These are phyloP conservation scores for Hirtodrosophila duncani DNA, from an alignment of 2,888 invertebrate genomes.

Conservation along the genomic window DNA sequence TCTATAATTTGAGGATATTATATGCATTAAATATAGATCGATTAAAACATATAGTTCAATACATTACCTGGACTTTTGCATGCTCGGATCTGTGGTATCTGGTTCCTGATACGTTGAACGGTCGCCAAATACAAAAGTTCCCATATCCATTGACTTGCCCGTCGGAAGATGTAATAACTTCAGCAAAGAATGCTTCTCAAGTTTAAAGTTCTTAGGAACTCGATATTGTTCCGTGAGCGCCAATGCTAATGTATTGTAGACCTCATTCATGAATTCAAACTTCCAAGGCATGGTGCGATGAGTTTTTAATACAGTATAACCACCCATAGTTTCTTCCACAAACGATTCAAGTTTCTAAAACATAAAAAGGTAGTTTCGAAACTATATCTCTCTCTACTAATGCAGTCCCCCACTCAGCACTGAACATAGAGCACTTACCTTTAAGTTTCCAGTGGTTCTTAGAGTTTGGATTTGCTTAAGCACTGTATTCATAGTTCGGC, in stretches of 20 bases:
- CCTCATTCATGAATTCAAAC: constrained; percentile 75
- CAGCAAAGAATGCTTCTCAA: too few relatives aligned
- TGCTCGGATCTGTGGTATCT: constrained; percentile 26
- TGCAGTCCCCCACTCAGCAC: neutral
- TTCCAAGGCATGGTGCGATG: constrained; percentile 76
- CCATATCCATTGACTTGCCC: constrained; percentile 54
- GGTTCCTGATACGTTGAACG: constrained; percentile 66
- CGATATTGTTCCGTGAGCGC: constrained; percentile 63
- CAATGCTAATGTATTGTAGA: constrained; percentile 73
- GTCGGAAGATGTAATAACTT: constrained; percentile 54
- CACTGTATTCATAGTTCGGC: constrained; percentile 70
- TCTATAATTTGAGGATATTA: too few relatives aligned
- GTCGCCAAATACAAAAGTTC: constrained; percentile 69
- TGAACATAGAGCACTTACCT: constrained; percentile 47
- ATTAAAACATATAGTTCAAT: too few relatives aligned
- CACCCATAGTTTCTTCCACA: constrained; percentile 73
- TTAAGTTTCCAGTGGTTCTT: constrained; percentile 46
- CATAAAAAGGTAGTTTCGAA: neutral
- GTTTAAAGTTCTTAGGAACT: constrained; percentile 16
- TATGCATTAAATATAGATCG: too few relatives aligned
- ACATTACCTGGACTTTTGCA: constrained; percentile 27
- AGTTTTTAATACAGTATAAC: constrained; percentile 72
- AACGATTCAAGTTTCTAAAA: constrained; percentile 49
- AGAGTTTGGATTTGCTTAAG: constrained; percentile 57
- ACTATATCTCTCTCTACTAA: too few relatives aligned